These are phyloP conservation scores for Synodontis membranacea DNA, from an alignment of 2,113 vertebrate species.

Conservation along the genomic window DNA sequence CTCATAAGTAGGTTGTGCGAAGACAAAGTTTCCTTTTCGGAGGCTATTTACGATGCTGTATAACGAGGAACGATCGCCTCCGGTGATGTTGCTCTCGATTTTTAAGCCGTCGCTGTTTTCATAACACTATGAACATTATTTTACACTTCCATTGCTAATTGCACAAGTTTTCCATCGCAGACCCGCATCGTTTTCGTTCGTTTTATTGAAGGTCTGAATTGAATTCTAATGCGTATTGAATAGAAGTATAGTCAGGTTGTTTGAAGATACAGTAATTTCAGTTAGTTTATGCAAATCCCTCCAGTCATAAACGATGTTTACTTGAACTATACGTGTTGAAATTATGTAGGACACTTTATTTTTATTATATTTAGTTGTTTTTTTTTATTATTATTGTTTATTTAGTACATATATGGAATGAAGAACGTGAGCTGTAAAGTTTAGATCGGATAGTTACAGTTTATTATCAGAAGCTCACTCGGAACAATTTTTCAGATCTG, in stretches of 20 bases:
- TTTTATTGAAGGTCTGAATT: slow-evolving; percentile 27
- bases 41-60: slow-evolving; percentile 53
- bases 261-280: slow-evolving; percentile 30
- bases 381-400: background rate
- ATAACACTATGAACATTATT: slow-evolving; percentile 48
- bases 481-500: slow-evolving; percentile 1
- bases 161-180: slow-evolving; percentile 30
- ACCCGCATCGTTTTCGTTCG: slow-evolving; percentile 20
- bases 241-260: slow-evolving; percentile 30
- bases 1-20: slow-evolving; percentile 53
- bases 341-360: slow-evolving; percentile 50
- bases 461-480: slow-evolving; percentile 10
- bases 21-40: slow-evolving; percentile 51
- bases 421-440: slow-evolving; percentile 17
- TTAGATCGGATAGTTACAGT: slow-evolving; percentile 19
- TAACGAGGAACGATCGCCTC: slow-evolving; percentile 45
- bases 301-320: slow-evolving; percentile 53
- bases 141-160: slow-evolving; percentile 40
- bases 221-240: slow-evolving; percentile 9
- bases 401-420: background rate
- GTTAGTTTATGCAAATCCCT: slow-evolving; percentile 42
- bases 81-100: slow-evolving; percentile 47
- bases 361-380: slow-evolving; percentile 5
- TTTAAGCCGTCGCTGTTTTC: slow-evolving; percentile 36
- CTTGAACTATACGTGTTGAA: slow-evolving; percentile 50